Evolutionary conservation across 37 sponge, comb jelly and placozoan genomes (phyloP).

Genomic region (Haliclona indistincta): DNA sequence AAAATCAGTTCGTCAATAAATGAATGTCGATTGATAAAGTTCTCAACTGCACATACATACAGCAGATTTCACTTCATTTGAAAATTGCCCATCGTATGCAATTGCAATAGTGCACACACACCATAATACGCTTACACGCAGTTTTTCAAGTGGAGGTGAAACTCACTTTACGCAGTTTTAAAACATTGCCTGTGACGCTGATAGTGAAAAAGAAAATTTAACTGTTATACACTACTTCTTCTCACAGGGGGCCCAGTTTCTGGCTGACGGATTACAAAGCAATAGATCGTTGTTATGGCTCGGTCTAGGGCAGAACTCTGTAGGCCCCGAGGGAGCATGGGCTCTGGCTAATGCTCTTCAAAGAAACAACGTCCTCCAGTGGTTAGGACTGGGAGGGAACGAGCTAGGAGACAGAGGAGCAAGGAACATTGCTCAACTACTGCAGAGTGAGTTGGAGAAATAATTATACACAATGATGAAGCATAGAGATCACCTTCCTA

Average conservation of each 20-base stretch:
- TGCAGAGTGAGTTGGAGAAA: conserved; percentile 45
- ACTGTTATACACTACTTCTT: no score
- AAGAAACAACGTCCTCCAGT: conserved; percentile 58
- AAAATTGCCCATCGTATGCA: no score
- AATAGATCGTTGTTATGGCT: conserved; percentile 79
- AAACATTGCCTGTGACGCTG: no score
- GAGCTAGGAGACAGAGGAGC: conserved; percentile 81
- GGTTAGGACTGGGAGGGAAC: conserved; percentile 89
- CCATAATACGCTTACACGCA: no score
- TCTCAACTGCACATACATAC: no score
- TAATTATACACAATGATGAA: not conserved
- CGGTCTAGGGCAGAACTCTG: conserved; percentile 75
- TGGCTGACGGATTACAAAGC: conserved; percentile 74
- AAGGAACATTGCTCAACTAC: conserved; percentile 55
- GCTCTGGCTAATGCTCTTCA: conserved; percentile 66
- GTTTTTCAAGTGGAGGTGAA: no score
- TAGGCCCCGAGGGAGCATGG: conserved; percentile 85
- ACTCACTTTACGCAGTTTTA: no score
- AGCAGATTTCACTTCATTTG: no score
- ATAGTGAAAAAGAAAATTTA: no score
- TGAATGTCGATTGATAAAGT: no score
- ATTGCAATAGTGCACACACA: no score
- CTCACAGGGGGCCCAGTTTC: conserved; percentile 70
- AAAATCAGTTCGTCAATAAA: no score
- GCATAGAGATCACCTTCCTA: not conserved